phyloP scores from a whole-genome alignment of 1,140 invertebrate species.

The Anastrepha ludens region DNA sequence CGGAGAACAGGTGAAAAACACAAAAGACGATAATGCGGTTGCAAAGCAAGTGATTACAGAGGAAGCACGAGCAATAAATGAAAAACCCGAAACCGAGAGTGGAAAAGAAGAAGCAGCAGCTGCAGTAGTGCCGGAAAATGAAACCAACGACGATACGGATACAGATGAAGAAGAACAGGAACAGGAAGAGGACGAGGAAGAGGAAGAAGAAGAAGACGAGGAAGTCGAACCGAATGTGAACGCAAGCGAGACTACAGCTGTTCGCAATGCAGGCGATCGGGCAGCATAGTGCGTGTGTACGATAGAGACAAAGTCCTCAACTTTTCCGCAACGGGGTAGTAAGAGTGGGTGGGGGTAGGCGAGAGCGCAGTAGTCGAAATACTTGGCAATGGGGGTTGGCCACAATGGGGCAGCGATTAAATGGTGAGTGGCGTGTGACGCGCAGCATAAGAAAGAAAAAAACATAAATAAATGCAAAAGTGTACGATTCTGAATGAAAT shows the following conservation, averaged over 20 bases:
- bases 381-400: background rate
- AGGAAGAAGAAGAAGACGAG: background rate
- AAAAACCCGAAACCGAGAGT: background rate
- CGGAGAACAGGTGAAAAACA: background rate
- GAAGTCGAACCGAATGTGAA: background rate
- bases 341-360: constrained; percentile 4
- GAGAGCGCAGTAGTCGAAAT: background rate
- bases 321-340: constrained; percentile 2
- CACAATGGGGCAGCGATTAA: background rate
- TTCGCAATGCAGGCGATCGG: background rate
- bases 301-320: constrained; percentile 38
- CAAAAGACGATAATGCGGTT: background rate
- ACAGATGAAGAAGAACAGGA: background rate
- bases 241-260: background rate
- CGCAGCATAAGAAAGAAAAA: too few relatives aligned
- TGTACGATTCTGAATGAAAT: constrained; percentile 8
- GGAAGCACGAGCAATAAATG: background rate
- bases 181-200: background rate
- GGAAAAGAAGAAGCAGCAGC: background rate
- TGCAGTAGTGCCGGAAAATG: constrained; percentile 11
- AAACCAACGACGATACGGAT: background rate
- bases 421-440: background rate
- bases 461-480: background rate
- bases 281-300: background rate
- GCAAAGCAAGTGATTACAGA: background rate